A percentile compares a stretch with the other conserved stretches of the same genome.
Evolutionary conservation across 1,140 invertebrate species (phyloP).

Genomic region (Helicoverpa armigera): DNA sequence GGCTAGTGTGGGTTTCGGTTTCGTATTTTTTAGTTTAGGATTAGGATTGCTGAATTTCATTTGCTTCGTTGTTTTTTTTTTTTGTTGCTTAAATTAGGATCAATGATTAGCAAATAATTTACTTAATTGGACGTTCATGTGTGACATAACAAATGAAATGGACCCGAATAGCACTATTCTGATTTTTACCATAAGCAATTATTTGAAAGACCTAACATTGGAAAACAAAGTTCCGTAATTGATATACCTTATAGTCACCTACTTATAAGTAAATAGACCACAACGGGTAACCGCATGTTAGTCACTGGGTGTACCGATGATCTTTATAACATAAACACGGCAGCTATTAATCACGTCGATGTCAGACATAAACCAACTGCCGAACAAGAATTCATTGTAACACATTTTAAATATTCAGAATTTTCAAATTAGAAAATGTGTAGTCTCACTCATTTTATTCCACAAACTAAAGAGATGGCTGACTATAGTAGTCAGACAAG

Average conservation of each 20-base stretch:
- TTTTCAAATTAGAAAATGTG: slow-evolving; percentile 7
- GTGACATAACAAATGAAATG: no score
- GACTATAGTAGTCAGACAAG: slow-evolving; percentile 72
- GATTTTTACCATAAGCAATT: no score
- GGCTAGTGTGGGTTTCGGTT: not conserved
- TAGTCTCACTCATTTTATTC: not conserved
- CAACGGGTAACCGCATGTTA: slow-evolving; percentile 47
- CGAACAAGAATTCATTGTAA: slow-evolving; percentile 48
- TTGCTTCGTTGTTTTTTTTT: no score
- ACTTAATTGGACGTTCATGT: no score
- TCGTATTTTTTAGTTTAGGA: not conserved
- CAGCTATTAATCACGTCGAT: slow-evolving; percentile 20
- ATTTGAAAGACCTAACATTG: not conserved
- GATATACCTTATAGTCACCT: slow-evolving; percentile 37
- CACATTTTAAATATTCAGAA: not conserved
- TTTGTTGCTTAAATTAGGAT: no score
- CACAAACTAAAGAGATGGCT: slow-evolving; percentile 56
- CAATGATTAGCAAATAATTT: no score
- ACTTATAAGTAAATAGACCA: slow-evolving; percentile 31
- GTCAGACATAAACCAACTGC: slow-evolving; percentile 35
- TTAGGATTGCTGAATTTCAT: no score
- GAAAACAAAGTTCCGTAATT: slow-evolving; percentile 32
- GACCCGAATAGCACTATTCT: no score
- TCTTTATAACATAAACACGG: slow-evolving; percentile 28
- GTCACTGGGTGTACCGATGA: slow-evolving; percentile 21